Conservation (phyloP, 2,797 vertebrate species). For the Heteromormyrus szaboi region DNA sequence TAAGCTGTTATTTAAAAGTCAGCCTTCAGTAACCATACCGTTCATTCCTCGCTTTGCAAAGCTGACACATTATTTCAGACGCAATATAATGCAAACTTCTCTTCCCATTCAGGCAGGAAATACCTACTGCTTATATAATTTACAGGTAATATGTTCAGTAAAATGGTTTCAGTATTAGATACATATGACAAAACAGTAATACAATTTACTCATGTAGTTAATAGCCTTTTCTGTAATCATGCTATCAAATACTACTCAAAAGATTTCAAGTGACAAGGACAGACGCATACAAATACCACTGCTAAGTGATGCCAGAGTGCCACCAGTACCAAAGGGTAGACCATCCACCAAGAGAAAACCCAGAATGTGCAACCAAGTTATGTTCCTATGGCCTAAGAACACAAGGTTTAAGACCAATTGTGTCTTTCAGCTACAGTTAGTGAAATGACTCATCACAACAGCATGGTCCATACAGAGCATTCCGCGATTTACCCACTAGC, state of each 20-base stretch:
- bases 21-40: not conserved
- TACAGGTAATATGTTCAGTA: not conserved
- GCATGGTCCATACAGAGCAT: not conserved
- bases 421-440: not conserved
- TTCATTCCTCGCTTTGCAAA: not conserved
- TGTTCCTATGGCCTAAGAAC: not conserved
- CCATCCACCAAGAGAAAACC: not conserved
- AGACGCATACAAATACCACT: not conserved
- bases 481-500: slow-evolving; percentile 9
- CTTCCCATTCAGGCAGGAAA: not conserved
- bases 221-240: not conserved
- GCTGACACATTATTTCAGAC: not conserved
- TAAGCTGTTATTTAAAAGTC: not conserved
- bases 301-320: not conserved
- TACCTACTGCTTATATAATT: not conserved
- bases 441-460: not conserved
- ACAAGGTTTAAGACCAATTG: not conserved
- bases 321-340: not conserved
- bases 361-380: not conserved
- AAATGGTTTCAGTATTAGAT: not conserved
- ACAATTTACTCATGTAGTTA: not conserved
- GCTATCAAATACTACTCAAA: not conserved
- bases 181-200: not conserved
- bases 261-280: not conserved
- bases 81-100: not conserved